phyloP scores from a whole-genome alignment of 2,797 vertebrate species.

The Lepus oiostolus region DNA sequence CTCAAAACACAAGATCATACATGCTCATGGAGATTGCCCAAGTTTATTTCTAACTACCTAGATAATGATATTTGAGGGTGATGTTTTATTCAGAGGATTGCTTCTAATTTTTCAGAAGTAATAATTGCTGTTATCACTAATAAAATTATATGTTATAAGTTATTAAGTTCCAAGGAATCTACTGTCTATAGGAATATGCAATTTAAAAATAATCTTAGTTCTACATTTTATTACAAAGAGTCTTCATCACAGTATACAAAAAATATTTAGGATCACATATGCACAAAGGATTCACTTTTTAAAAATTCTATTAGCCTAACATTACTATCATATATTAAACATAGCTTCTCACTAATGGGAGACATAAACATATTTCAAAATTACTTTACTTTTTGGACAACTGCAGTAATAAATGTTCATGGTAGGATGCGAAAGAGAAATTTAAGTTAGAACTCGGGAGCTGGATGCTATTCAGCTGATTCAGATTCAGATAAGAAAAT shows the following conservation, averaged over 20 bases:
- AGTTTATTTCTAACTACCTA: background rate
- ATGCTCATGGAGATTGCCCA: background rate
- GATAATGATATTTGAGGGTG: background rate
- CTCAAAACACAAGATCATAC: background rate
- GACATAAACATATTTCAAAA: background rate
- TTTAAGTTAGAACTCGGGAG: background rate
- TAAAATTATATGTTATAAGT: background rate
- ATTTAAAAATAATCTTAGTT: slow-evolving; percentile 6
- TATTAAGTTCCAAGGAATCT: background rate
- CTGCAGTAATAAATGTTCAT: background rate
- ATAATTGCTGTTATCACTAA: background rate
- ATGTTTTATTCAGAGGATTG: slow-evolving; percentile 9
- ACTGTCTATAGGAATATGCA: background rate
- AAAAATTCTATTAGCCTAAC: background rate
- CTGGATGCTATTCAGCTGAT: background rate
- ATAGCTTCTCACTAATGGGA: background rate
- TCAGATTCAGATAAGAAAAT: background rate
- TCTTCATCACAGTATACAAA: background rate
- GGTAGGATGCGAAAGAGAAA: background rate
- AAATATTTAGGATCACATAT: background rate
- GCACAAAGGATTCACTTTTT: background rate
- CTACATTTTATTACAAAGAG: slow-evolving; percentile 4
- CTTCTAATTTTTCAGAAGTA: slow-evolving; percentile 29
- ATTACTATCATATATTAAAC: background rate
- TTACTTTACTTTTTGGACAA: background rate